A percentile compares a stretch with the other conserved stretches of the same genome.
Conservation (phyloP, 2,888 invertebrate genomes). For the Nemotelus pantherinus region DNA sequence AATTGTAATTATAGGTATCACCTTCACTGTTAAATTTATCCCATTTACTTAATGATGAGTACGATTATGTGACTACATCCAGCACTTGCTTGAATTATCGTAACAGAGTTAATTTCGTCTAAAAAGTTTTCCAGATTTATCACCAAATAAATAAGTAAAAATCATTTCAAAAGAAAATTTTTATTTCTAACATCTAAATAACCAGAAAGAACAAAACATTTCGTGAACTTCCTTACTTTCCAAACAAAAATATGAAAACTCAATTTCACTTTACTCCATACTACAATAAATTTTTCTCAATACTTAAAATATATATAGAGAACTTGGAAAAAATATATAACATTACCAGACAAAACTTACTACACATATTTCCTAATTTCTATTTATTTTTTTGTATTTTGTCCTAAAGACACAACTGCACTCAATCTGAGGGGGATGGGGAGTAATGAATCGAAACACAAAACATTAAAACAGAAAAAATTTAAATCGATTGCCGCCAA, state of each 20-base stretch:
- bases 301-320: not conserved
- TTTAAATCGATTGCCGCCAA: not conserved
- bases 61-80: too few species aligned
- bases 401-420: conserved; percentile 33
- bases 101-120: too few species aligned
- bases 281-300: not conserved
- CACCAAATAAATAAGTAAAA: not conserved
- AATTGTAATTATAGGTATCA: too few species aligned
- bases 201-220: conserved; percentile 25
- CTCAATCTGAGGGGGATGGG: conserved; percentile 4
- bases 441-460: not conserved
- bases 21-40: too few species aligned
- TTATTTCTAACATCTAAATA: conserved; percentile 29
- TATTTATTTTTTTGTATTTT: conserved; percentile 14
- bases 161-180: conserved; percentile 24
- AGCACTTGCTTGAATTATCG: too few species aligned
- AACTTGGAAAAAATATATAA: conserved; percentile 1
- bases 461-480: conserved; percentile 2
- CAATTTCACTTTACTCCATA: conserved; percentile 4
- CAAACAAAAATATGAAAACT: conserved; percentile 18
- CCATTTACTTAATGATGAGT: too few species aligned
- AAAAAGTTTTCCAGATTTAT: too few species aligned
- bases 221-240: conserved; percentile 14
- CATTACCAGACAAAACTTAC: conserved; percentile 16
- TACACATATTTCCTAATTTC: conserved; percentile 3